Percentiles rank a stretch among this genome's conserved stretches.
Conservation (phyloP, 2,888 invertebrate genomes). For the Aporophyla lueneburgensis region DNA sequence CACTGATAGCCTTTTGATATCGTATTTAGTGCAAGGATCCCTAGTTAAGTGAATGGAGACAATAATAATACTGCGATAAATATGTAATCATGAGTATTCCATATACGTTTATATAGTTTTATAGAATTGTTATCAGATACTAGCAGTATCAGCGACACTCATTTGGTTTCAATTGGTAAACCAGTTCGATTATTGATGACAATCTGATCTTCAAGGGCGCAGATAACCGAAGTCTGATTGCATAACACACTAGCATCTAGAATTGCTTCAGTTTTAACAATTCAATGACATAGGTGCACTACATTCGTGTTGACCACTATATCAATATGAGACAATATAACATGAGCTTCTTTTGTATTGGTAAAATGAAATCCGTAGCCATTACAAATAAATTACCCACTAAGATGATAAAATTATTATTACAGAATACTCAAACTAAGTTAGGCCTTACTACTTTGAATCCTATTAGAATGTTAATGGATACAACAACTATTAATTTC, state of each 20-base stretch:
- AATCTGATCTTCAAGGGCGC: conserved; percentile 38
- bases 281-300: not conserved
- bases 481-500: conserved; percentile 1
- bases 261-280: not conserved
- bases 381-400: not conserved
- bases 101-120: not conserved
- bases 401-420: not conserved
- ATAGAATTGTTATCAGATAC: conserved; percentile 30
- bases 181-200: conserved; percentile 27
- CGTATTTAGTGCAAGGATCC: conserved; percentile 56
- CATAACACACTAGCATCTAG: not conserved
- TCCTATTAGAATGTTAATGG: not conserved
- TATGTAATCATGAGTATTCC: not conserved
- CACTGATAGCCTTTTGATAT: conserved; percentile 64
- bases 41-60: conserved; percentile 47
- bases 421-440: not conserved
- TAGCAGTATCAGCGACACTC: conserved; percentile 11
- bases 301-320: not conserved
- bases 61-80: conserved; percentile 44
- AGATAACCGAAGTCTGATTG: conserved; percentile 14
- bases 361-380: not conserved
- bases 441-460: not conserved
- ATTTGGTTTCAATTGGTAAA: conserved; percentile 39
- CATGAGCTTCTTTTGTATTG: not conserved
- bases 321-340: not conserved